A percentile compares a stretch with the other conserved stretches of the same genome.
Conservation (phyloP, 92 coral and sea anemone genomes). For the Phenganax subtilis region DNA sequence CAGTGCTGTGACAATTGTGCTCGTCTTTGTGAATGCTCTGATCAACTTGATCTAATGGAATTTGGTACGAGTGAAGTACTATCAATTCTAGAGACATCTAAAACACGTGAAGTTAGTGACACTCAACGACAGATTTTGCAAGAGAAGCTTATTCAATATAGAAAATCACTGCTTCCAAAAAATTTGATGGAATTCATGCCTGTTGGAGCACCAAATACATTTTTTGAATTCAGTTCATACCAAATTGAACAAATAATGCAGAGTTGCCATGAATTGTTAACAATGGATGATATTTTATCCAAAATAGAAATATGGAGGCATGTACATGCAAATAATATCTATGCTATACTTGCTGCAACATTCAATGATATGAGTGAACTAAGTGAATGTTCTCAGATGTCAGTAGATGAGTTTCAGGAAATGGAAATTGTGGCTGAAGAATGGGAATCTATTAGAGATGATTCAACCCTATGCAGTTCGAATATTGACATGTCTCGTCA, state of each 20-base stretch:
- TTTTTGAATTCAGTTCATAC: conserved; percentile 24
- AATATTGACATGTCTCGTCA: background rate
- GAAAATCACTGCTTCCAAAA: conserved; percentile 27
- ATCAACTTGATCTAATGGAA: conserved; percentile 6
- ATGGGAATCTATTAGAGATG: conserved; percentile 27
- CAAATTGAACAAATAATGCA: conserved; percentile 31
- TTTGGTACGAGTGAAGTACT: conserved; percentile 1
- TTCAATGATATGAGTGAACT: conserved; percentile 20
- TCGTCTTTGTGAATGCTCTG: conserved; percentile 1
- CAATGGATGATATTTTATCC: conserved; percentile 13
- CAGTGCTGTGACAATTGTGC: conserved; percentile 14
- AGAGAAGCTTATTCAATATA: conserved; percentile 25
- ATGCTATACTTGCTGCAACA: background rate
- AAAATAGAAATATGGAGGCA: conserved; percentile 26
- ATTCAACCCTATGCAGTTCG: background rate
- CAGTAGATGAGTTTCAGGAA: conserved; percentile 21
- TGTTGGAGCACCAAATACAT: conserved; percentile 28
- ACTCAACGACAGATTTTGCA: conserved; percentile 20
- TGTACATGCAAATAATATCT: conserved; percentile 36
- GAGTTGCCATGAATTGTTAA: conserved; percentile 9
- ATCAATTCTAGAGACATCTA: background rate
- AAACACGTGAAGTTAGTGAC: background rate
- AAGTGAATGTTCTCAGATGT: background rate
- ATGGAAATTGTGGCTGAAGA: conserved; percentile 22
- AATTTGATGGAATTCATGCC: conserved; percentile 23